Conservation (phyloP, 2,113 vertebrate species). For the Mandrillus leucophaeus region DNA sequence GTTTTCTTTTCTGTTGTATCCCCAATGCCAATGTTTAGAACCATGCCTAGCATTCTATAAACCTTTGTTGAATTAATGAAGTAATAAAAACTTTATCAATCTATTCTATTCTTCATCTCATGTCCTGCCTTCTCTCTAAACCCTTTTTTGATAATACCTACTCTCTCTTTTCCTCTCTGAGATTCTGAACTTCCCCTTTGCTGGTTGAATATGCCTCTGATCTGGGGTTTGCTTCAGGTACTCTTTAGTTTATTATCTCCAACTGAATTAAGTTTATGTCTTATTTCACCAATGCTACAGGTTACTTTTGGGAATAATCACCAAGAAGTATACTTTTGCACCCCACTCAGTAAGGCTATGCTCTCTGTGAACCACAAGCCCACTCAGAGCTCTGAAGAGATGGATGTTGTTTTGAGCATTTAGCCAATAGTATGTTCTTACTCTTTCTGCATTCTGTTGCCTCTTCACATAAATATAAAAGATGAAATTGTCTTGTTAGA, state of each 20-base stretch:
- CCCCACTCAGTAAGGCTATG: neutral
- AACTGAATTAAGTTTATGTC: neutral
- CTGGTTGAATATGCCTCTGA: neutral
- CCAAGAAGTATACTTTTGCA: neutral
- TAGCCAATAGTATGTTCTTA: neutral
- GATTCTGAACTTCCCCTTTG: neutral
- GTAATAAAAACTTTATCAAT: neutral
- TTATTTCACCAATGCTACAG: neutral
- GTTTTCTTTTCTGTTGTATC: neutral
- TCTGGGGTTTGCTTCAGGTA: neutral
- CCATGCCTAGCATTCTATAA: neutral
- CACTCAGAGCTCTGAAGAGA: neutral
- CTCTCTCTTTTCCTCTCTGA: neutral
- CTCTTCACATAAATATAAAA: neutral
- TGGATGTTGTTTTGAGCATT: neutral
- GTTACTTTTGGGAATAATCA: neutral
- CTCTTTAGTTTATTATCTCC: neutral
- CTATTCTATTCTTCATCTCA: neutral
- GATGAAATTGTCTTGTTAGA: neutral
- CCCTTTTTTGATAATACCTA: neutral
- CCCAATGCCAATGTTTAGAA: neutral
- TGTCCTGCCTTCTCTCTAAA: neutral
- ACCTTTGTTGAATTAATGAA: neutral
- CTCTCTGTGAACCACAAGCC: neutral
- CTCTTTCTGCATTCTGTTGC: neutral